These are phyloP conservation scores for Nezara viridula DNA, from an alignment of 2,888 invertebrate species.

Conservation along the genomic window DNA sequence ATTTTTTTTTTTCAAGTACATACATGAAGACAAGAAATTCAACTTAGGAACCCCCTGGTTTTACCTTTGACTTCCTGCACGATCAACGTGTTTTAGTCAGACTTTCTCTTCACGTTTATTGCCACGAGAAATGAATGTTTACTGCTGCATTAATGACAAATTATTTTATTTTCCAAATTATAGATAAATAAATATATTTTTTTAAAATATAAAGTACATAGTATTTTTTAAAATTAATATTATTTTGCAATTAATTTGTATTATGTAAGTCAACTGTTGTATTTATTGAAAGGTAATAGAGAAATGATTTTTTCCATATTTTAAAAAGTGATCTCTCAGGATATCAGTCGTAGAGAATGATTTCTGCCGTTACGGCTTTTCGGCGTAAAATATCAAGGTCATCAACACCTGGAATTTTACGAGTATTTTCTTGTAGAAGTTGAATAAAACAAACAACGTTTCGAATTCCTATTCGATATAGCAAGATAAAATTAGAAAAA, in stretches of 20 bases:
- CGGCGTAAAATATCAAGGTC: not conserved
- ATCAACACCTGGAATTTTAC: not conserved
- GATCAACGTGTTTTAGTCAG: constrained; percentile 24
- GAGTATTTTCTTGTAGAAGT: not conserved
- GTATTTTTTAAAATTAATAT: not conserved
- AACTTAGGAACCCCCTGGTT: not conserved
- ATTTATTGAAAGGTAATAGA: not conserved
- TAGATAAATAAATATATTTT: not conserved
- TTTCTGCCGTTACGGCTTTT: not conserved
- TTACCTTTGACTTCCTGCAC: constrained; percentile 19
- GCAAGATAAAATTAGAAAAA: not conserved
- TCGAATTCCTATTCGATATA: not conserved
- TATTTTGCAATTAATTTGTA: not conserved
- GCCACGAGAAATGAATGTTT: not conserved
- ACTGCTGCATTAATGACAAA: not conserved
- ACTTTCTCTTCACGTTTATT: constrained; percentile 48
- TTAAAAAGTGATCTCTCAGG: not conserved
- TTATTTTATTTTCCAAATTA: not conserved
- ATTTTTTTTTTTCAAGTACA: not conserved
- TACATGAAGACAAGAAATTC: not conserved
- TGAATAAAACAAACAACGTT: not conserved
- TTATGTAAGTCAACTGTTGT: not conserved
- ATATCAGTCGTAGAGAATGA: not conserved
- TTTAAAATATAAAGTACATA: no score
- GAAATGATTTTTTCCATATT: not conserved